Evolutionary conservation across 92 coral and sea anemone genomes (phyloP).

Genomic region (Siderastrea siderea): DNA sequence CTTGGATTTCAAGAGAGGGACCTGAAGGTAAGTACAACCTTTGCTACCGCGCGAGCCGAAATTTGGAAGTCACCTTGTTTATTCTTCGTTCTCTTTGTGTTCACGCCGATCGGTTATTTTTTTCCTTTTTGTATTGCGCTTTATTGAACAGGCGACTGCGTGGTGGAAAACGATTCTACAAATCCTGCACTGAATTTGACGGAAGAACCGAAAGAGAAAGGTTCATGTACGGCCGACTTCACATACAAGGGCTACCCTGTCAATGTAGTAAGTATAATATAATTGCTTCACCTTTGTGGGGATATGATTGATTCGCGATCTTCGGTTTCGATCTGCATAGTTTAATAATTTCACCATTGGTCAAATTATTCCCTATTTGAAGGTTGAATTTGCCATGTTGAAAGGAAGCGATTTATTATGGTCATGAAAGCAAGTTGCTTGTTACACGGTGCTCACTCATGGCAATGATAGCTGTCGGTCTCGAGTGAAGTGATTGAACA

Average conservation of each 20-base stretch:
- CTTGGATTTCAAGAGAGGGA: slow-evolving; percentile 99
- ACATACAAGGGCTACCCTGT: slow-evolving; percentile 98
- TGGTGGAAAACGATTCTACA: slow-evolving; percentile 95
- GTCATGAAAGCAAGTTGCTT: slow-evolving; percentile 16
- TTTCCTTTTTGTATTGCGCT: slow-evolving; percentile 32
- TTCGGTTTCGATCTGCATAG: slow-evolving; percentile 1
- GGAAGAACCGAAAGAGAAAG: slow-evolving; percentile 80
- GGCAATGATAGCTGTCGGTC: slow-evolving; percentile 72
- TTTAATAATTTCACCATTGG: slow-evolving; percentile 12
- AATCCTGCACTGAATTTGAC: slow-evolving; percentile 68
- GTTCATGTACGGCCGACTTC: slow-evolving; percentile 93
- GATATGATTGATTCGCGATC: slow-evolving; percentile 4
- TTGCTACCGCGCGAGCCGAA: slow-evolving; percentile 28
- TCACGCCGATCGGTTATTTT: slow-evolving; percentile 34
- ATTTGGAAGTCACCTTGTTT: slow-evolving; percentile 57
- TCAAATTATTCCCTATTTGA: background rate
- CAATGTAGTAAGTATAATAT: slow-evolving; percentile 87
- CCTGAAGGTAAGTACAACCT: slow-evolving; percentile 87
- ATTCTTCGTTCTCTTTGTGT: slow-evolving; percentile 41
- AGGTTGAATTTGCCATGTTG: background rate
- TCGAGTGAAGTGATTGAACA: slow-evolving; percentile 84
- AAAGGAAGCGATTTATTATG: background rate
- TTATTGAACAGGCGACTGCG: slow-evolving; percentile 90
- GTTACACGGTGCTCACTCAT: slow-evolving; percentile 24
- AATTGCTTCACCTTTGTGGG: slow-evolving; percentile 24